phyloP scores from a whole-genome alignment of 2,888 invertebrate genomes.

The Apotomis capreana region DNA sequence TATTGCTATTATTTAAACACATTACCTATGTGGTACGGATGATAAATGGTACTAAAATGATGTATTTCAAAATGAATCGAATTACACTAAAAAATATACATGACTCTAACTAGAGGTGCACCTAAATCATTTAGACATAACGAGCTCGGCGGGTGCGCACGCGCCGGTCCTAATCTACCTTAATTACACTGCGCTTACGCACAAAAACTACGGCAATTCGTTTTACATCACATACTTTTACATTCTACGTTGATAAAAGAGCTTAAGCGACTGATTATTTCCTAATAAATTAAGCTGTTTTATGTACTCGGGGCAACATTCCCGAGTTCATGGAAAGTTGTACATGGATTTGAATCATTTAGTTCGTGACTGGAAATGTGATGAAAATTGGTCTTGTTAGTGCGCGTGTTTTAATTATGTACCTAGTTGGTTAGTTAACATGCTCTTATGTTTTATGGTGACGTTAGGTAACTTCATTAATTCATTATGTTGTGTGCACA shows the following conservation, averaged over 20 bases:
- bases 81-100: too few relatives aligned
- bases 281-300: background rate
- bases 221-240: conserved; percentile 5
- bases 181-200: background rate
- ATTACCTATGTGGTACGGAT: too few relatives aligned
- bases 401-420: background rate
- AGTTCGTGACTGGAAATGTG: conserved; percentile 4
- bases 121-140: background rate
- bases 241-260: background rate
- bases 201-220: conserved; percentile 7
- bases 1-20: too few relatives aligned
- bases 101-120: background rate
- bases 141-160: background rate
- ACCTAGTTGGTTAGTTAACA: background rate
- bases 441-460: background rate
- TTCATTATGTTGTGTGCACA: too few relatives aligned
- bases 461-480: too few relatives aligned
- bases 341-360: background rate
- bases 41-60: too few relatives aligned
- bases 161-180: background rate
- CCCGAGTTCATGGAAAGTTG: conserved; percentile 2
- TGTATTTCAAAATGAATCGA: too few relatives aligned
- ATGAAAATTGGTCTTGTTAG: background rate
- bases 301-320: background rate
- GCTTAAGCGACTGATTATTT: background rate